Evolutionary conservation across 2,888 invertebrate genomes (phyloP), one percentile per base, ranked within the genome.

Genomic region (Rotaria macrura): DNA sequence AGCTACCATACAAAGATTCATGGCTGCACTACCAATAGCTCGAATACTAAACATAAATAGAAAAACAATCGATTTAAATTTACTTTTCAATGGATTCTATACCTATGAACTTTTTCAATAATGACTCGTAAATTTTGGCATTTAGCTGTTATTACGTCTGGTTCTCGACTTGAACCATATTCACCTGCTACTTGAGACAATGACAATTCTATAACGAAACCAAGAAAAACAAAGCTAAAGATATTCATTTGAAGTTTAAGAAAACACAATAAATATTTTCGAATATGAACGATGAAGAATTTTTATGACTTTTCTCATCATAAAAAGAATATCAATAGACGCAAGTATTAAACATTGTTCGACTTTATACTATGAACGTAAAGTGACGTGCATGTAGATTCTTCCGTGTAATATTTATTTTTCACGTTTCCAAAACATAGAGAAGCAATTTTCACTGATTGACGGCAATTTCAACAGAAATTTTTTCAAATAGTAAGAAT

Each of bases 1-100:
- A 0, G 97, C 98, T 0, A 98, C 95, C 93, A 94, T 94, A 25
- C 95, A 94, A 94, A 98, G 95, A 89, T 97, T 95, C 87, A 97
- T 91, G 0, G 98, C 98, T 38, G 96, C 96, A 5, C 97, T 96
- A 0, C 99, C 99, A 87, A 96, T 91, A 0, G 94, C 92, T 86
- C 98, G 93, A 86, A 95, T 92, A 0, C 95, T 95, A n/a, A n/a
- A n/a, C n/a, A 89, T 85, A 89, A 88, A 84, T n/a, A 12, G 49
- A 38, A 74, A n/a, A 7, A 29, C 0, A 6, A 25, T 17, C 6
- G 5, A 34, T 5, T 34, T 34, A 20, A 34, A 9, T 34, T 34
- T 34, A 29, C 9, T 65, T 29, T 17, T 1, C 20, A 34, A 9
- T 4, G 2, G 2, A 9, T 14, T 34, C 5, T 7, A 87, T 88